These are phyloP conservation scores for Phyllostomus discolor DNA, from an alignment of 2,113 vertebrate species.

Conservation along the genomic window DNA sequence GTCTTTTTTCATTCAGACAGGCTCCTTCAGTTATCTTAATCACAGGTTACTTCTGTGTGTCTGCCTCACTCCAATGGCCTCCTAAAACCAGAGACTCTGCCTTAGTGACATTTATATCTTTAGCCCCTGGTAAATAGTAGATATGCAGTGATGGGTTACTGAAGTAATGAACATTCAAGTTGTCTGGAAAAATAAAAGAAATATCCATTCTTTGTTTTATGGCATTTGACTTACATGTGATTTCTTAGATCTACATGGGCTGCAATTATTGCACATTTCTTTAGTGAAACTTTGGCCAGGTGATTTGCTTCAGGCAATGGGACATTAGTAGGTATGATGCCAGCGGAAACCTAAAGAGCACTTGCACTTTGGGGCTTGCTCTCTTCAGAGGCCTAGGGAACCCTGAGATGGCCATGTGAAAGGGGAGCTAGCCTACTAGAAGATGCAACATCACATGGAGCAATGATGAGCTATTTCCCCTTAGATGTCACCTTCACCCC, in stretches of 20 bases:
- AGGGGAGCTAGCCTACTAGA: neutral
- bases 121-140: neutral
- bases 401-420: neutral
- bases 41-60: neutral
- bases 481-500: neutral
- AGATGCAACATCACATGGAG: neutral
- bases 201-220: neutral
- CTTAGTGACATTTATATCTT: neutral
- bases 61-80: neutral
- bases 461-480: neutral
- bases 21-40: conserved; percentile 21
- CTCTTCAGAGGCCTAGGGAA: neutral
- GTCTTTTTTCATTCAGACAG: neutral
- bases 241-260: neutral
- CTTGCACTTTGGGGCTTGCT: neutral
- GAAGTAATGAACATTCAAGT: neutral
- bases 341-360: neutral
- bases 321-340: neutral
- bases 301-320: neutral
- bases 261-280: neutral
- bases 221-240: neutral
- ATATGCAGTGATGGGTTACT: neutral
- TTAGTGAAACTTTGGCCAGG: neutral
- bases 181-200: neutral
- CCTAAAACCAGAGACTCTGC: neutral